Percentiles rank a stretch among this genome's conserved stretches.
Evolutionary conservation across 2,888 invertebrate genomes (phyloP).

Genomic region (Epirrita christyi): DNA sequence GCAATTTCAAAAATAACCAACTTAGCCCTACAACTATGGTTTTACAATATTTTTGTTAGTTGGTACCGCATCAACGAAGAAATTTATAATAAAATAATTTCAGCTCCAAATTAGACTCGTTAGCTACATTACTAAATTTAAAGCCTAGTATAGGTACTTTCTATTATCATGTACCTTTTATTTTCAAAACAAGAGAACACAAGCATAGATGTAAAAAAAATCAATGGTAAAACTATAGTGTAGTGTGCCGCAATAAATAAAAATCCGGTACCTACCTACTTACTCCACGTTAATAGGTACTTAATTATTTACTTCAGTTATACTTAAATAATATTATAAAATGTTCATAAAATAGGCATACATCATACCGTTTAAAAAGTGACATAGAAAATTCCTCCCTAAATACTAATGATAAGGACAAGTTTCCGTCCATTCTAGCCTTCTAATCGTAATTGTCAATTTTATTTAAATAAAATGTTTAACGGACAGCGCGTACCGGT

Average conservation of each 20-base stretch:
- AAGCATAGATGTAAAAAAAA: constrained; percentile 49
- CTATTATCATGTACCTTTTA: constrained; percentile 5
- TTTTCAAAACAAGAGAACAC: constrained; percentile 52
- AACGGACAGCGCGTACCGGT: constrained; percentile 50
- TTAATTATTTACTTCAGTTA: constrained; percentile 65
- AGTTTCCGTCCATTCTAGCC: constrained; percentile 58
- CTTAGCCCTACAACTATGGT: constrained; percentile 50
- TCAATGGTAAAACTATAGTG: constrained; percentile 51
- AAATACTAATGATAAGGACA: constrained; percentile 74
- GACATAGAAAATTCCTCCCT: constrained; percentile 83
- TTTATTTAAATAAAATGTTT: constrained; percentile 21
- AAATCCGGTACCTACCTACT: constrained; percentile 59
- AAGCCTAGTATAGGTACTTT: not conserved
- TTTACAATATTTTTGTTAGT: constrained; percentile 56
- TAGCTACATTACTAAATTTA: constrained; percentile 58
- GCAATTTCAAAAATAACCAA: constrained; percentile 56
- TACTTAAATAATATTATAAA: constrained; percentile 74
- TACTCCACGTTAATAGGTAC: constrained; percentile 65
- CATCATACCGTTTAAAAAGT: constrained; percentile 67
- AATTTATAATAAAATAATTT: constrained; percentile 42
- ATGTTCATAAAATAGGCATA: constrained; percentile 81
- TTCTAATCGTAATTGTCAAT: constrained; percentile 23
- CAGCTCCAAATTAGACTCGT: constrained; percentile 54
- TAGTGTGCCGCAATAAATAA: constrained; percentile 70
- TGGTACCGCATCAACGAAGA: not conserved